These are phyloP conservation scores for Thecophora atra DNA, from an alignment of 2,888 invertebrate species.

Conservation along the genomic window DNA sequence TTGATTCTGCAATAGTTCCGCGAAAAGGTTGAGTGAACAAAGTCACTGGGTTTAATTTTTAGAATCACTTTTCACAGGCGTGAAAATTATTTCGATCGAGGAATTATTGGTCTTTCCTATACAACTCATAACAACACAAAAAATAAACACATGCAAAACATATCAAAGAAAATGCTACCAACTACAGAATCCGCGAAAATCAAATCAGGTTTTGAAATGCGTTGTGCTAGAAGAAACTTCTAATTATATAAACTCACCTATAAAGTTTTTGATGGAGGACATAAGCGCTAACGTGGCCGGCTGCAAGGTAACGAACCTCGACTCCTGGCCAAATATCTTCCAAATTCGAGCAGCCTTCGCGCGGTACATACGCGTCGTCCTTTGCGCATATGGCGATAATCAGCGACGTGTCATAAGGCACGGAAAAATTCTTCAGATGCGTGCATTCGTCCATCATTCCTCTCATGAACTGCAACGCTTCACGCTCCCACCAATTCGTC, in stretches of 20 bases:
- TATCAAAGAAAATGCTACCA: too few species aligned
- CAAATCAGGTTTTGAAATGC: not conserved
- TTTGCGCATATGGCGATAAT: slow-evolving; percentile 92
- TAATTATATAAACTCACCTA: slow-evolving; percentile 78
- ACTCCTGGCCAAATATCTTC: slow-evolving; percentile 94
- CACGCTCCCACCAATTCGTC: slow-evolving; percentile 78
- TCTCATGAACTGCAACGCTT: slow-evolving; percentile 92
- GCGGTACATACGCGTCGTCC: slow-evolving; percentile 90
- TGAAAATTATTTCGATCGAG: not conserved
- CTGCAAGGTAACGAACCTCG: slow-evolving; percentile 86
- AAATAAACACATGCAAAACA: not conserved
- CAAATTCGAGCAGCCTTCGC: slow-evolving; percentile 81
- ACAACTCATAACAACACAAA: not conserved
- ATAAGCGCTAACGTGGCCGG: slow-evolving; percentile 91
- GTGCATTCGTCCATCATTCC: slow-evolving; percentile 99
- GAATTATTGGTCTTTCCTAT: not conserved
- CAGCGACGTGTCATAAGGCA: slow-evolving; percentile 86
- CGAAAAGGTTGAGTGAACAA: too few species aligned
- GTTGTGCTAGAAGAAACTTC: not conserved
- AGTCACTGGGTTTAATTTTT: too few species aligned
- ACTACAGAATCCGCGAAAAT: too few species aligned
- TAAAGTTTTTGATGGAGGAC: slow-evolving; percentile 87
- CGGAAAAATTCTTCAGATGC: slow-evolving; percentile 91
- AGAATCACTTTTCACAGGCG: not conserved
- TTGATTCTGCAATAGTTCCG: too few species aligned